A percentile compares a stretch with the other conserved stretches of the same genome.
Conservation (phyloP, 2,888 invertebrate genomes). For the Trissolcus brochymenae region DNA sequence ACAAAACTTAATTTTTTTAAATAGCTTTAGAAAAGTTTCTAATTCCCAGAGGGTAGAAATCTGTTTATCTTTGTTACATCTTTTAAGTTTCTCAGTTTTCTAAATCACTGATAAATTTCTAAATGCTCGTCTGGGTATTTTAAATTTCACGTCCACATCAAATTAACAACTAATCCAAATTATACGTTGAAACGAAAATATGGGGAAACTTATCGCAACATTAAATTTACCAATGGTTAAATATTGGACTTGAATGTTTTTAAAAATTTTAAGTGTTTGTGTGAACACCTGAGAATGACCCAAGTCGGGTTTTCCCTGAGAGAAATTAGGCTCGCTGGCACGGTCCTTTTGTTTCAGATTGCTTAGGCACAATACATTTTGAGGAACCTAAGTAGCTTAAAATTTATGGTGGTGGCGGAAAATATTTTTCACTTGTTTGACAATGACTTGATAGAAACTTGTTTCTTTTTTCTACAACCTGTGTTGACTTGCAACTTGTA, state of each 20-base stretch:
- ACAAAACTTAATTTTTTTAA: no score
- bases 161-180: no score
- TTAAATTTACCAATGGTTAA: no score
- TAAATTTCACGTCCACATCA: no score
- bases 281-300: neutral
- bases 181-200: no score
- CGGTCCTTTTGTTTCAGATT: neutral
- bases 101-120: no score
- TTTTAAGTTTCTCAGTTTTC: no score
- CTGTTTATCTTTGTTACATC: no score
- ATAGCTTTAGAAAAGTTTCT: neutral
- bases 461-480: neutral
- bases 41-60: neutral
- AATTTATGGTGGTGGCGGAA: slow-evolving; percentile 5
- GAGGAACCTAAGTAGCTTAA: slow-evolving; percentile 1
- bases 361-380: neutral
- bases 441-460: neutral
- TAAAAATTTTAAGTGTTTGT: neutral
- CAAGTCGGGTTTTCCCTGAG: slow-evolving; percentile 8
- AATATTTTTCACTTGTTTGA: slow-evolving; percentile 1
- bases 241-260: neutral
- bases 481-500: no score
- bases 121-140: no score
- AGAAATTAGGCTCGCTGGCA: neutral
- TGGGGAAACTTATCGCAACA: no score